phyloP scores from a whole-genome alignment of 2,888 invertebrate species.

The Endomychus coccineus region DNA sequence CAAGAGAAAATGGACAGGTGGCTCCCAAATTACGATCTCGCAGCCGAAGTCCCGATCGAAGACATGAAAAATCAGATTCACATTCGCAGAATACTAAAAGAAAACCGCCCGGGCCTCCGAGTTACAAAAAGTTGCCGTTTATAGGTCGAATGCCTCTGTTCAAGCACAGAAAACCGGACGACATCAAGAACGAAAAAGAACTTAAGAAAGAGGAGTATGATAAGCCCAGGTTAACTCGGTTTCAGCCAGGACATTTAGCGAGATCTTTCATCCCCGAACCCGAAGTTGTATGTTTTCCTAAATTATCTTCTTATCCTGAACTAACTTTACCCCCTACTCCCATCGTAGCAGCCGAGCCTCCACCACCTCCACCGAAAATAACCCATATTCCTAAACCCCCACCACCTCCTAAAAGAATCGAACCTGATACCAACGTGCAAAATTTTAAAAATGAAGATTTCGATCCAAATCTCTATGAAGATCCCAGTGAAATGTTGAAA shows the following conservation, averaged over 20 bases:
- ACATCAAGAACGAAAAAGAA: slow-evolving; percentile 49
- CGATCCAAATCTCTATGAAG: slow-evolving; percentile 14
- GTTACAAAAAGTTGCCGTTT: slow-evolving; percentile 68
- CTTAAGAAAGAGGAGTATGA: slow-evolving; percentile 47
- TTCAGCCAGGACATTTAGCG: slow-evolving; percentile 40
- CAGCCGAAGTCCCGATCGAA: slow-evolving; percentile 13
- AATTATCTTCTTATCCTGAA: slow-evolving; percentile 38
- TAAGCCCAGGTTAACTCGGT: slow-evolving; percentile 37
- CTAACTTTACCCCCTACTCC: slow-evolving; percentile 33
- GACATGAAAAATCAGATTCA: slow-evolving; percentile 10
- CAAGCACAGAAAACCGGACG: slow-evolving; percentile 49
- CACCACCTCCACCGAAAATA: slow-evolving; percentile 32
- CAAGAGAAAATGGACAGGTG: slow-evolving; percentile 7
- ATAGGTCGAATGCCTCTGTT: slow-evolving; percentile 81
- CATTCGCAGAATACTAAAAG: slow-evolving; percentile 24
- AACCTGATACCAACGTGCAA: slow-evolving; percentile 23
- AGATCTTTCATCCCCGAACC: slow-evolving; percentile 42
- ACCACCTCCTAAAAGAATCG: slow-evolving; percentile 35
- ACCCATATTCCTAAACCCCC: slow-evolving; percentile 24
- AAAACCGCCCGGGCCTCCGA: slow-evolving; percentile 42
- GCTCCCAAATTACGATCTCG: slow-evolving; percentile 13
- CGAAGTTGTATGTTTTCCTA: slow-evolving; percentile 42
- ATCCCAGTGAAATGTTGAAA: slow-evolving; percentile 11
- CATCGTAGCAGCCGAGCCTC: slow-evolving; percentile 20
- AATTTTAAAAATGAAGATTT: slow-evolving; percentile 19